Conservation (phyloP, 2,797 vertebrate genomes). For the Smutsia temminckii region DNA sequence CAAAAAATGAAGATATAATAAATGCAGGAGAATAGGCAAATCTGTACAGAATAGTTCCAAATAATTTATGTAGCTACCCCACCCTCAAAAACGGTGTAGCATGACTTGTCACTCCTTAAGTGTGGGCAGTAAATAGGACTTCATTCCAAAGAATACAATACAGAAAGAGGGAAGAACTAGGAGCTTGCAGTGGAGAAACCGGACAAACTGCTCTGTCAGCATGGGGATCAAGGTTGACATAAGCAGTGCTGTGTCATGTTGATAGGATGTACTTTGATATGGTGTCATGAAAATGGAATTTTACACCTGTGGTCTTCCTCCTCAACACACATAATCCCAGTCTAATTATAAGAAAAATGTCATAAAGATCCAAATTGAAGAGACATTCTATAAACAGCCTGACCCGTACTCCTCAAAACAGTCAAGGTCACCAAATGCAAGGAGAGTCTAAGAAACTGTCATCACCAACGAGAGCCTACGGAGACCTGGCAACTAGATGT, state of each 20-base stretch:
- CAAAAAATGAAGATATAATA: background rate
- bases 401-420: background rate
- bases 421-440: background rate
- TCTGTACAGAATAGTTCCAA: background rate
- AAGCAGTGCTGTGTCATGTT: background rate
- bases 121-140: background rate
- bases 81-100: background rate
- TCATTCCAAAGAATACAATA: background rate
- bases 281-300: background rate
- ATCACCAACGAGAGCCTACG: background rate
- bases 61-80: background rate
- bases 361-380: background rate
- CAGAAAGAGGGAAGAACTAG: background rate
- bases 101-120: background rate
- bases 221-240: background rate
- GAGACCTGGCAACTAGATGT: background rate
- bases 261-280: background rate
- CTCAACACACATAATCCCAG: background rate
- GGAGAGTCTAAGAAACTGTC: background rate
- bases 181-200: background rate
- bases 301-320: background rate
- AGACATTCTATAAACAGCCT: background rate
- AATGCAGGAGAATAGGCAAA: background rate
- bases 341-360: background rate
- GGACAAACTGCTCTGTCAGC: background rate